Evolutionary conservation across 2,888 invertebrate species (phyloP), one percentile per base, ranked within the genome.

Genomic region (Melipona bicolor): DNA sequence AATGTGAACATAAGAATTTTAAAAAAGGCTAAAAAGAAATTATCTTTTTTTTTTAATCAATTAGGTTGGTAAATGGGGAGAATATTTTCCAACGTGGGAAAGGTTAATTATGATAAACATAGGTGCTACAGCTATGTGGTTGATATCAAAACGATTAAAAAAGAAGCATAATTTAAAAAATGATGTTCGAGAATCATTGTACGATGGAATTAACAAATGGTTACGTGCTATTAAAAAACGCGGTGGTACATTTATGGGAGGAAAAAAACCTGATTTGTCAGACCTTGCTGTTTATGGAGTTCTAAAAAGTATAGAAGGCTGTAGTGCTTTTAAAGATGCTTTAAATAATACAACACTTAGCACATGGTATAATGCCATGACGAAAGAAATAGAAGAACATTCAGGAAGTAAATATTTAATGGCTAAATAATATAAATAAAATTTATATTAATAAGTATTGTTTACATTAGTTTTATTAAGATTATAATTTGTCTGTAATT

Each of bases 101-200:
- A 96, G 98, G 86, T 95, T 96, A 69, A 94, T 98, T 56, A 98
- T 99, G 95, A 97, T 99, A 0, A 98, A 99, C 93, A 96, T 98
- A 0, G 99, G 99, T 5, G 98, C 99, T 0, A 95, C 96, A 9
- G 99, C 98, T 0, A 99, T 99, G 99, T 99, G 97, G 96, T 92
- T 98, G 52, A 97, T 99, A 88, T 97, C 98, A 0, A 99, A 98
- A 94, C 95, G 97, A 84, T 95, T 99, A 19, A 98, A 99, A 94
- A 97, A 97, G 91, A 97, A 96, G 85, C 97, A 99, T 93, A 95
- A 97, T 80, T 96, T 99, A 50, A 97, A 97, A 86, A 97, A 98
- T 32, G 98, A 99, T 93, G 99, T 98, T 0, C 96, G 99, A 3
- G 95, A 96, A 85, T 98, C 99, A 0, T 95, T 99, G 21, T 99